These are phyloP conservation scores for Theretra japonica DNA, from an alignment of 2,888 invertebrate species.

Conservation along the genomic window DNA sequence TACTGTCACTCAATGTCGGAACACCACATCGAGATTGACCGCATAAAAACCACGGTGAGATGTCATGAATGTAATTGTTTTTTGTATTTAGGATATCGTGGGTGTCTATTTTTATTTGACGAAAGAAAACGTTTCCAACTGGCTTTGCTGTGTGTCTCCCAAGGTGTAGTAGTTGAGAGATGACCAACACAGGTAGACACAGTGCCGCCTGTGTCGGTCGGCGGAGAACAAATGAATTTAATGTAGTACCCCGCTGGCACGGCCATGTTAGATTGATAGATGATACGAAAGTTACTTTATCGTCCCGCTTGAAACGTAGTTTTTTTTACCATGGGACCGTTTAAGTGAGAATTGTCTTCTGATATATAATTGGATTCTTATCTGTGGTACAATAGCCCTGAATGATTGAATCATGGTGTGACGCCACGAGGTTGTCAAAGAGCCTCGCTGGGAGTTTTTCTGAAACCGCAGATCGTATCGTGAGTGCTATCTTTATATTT, in stretches of 20 bases:
- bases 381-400: conserved; percentile 49
- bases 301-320: conserved; percentile 56
- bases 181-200: conserved; percentile 31
- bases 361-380: conserved; percentile 73
- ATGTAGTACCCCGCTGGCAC: conserved; percentile 71
- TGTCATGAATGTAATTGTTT: conserved; percentile 71
- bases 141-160: conserved; percentile 36
- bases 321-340: conserved; percentile 66
- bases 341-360: conserved; percentile 78
- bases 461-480: neutral
- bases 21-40: conserved; percentile 57
- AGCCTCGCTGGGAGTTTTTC: conserved; percentile 27
- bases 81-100: conserved; percentile 63
- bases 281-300: conserved; percentile 67
- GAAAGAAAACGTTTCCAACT: conserved; percentile 48
- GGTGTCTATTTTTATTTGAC: conserved; percentile 61
- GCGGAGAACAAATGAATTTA: conserved; percentile 62
- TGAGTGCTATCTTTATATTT: neutral
- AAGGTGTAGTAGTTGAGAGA: neutral
- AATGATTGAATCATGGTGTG: conserved; percentile 53
- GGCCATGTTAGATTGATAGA: conserved; percentile 78
- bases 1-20: conserved; percentile 70
- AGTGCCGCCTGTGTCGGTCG: conserved; percentile 36
- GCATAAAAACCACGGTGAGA: conserved; percentile 57
- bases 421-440: conserved; percentile 41